Percentiles rank a stretch among this genome's conserved stretches.
Conservation (phyloP, 1,140 invertebrate species). For the Coenobita brevimanus region DNA sequence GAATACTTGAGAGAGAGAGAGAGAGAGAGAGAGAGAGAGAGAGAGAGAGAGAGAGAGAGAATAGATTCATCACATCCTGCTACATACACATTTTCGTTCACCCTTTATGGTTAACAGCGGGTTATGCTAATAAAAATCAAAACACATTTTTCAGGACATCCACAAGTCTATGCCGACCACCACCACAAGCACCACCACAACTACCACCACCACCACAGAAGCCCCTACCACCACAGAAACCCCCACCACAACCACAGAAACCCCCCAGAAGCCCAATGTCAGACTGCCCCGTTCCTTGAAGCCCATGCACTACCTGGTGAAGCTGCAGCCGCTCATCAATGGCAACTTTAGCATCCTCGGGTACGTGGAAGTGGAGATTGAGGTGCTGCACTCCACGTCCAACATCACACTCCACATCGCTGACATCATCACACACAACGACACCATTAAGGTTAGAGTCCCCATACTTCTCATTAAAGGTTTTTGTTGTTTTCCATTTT, state of each 20-base stretch:
- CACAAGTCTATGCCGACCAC: constrained; percentile 67
- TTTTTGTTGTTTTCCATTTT: too few species aligned
- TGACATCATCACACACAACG: constrained; percentile 56
- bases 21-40: too few species aligned
- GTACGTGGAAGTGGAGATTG: constrained; percentile 72
- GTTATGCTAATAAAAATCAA: too few species aligned
- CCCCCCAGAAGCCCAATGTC: constrained; percentile 9
- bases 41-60: too few species aligned
- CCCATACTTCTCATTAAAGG: neutral
- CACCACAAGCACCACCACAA: neutral
- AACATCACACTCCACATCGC: constrained; percentile 60
- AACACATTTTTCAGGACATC: constrained; percentile 44
- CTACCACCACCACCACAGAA: neutral
- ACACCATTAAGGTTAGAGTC: constrained; percentile 36
- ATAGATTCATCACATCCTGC: too few species aligned
- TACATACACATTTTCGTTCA: too few species aligned
- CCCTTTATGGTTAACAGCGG: too few species aligned
- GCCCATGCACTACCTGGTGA: constrained; percentile 78
- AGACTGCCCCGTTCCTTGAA: constrained; percentile 68
- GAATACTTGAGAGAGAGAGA: too few species aligned
- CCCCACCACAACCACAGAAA: constrained; percentile 77
- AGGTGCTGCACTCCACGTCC: constrained; percentile 52
- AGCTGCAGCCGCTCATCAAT: constrained; percentile 81
- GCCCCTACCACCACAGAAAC: constrained; percentile 75
- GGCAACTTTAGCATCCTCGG: constrained; percentile 79